Evolutionary conservation across 2,113 vertebrate species (phyloP).

Genomic region (human (Homo sapiens)): GRCh38 chr2:86368501-86369000

Average conservation of each 20-base stretch:
- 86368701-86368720: not conserved
- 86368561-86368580: no score
- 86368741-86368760: not conserved
- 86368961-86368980: not conserved
- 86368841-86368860: not conserved
- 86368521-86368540: rapidly evolving
- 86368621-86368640: not conserved
- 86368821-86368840: not conserved
- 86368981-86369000: not conserved
- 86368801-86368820: not conserved
- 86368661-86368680: not conserved
- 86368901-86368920: not conserved
- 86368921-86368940: not conserved
- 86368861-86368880: not conserved
- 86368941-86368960: not conserved
- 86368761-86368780: not conserved
- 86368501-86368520: not conserved
- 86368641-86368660: not conserved
- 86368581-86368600: not conserved
- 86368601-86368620: not conserved
- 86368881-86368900: not conserved
- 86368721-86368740: not conserved
- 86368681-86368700: not conserved
- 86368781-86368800: not conserved
- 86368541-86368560: not conserved